A percentile compares a stretch with the other conserved stretches of the same genome.
Evolutionary conservation across 2,113 vertebrate genomes (phyloP).

Genomic region (Myocastor coypus): DNA sequence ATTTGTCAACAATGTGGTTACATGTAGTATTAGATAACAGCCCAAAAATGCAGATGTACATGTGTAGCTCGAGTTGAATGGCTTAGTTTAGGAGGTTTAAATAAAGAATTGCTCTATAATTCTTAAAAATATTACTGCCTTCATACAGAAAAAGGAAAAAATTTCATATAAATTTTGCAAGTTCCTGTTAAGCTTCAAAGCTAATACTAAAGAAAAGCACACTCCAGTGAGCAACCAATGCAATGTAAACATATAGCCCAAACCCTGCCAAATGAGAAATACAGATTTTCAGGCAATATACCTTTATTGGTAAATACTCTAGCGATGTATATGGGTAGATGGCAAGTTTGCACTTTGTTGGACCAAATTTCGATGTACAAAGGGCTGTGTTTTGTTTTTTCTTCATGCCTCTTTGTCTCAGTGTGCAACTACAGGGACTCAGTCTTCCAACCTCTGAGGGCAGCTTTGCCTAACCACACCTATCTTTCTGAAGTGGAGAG

Average conservation of each 20-base stretch:
- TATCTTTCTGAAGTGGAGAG: background rate
- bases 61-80: background rate
- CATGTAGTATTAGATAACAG: background rate
- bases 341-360: background rate
- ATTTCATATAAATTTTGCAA: background rate
- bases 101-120: constrained; percentile 22
- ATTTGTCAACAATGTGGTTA: background rate
- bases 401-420: background rate
- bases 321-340: background rate
- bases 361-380: background rate
- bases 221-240: background rate
- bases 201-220: background rate
- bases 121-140: background rate
- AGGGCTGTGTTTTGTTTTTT: background rate
- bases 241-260: background rate
- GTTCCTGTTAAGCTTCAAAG: background rate
- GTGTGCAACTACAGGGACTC: background rate
- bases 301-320: background rate
- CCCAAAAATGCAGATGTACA: background rate
- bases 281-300: background rate
- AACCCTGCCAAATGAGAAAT: background rate
- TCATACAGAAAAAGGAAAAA: constrained; percentile 29
- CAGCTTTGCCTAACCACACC: background rate
- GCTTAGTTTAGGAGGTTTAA: constrained; percentile 9
- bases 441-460: background rate